These are phyloP conservation scores for Cryptus armator DNA, from an alignment of 2,888 invertebrate species.

Conservation along the genomic window DNA sequence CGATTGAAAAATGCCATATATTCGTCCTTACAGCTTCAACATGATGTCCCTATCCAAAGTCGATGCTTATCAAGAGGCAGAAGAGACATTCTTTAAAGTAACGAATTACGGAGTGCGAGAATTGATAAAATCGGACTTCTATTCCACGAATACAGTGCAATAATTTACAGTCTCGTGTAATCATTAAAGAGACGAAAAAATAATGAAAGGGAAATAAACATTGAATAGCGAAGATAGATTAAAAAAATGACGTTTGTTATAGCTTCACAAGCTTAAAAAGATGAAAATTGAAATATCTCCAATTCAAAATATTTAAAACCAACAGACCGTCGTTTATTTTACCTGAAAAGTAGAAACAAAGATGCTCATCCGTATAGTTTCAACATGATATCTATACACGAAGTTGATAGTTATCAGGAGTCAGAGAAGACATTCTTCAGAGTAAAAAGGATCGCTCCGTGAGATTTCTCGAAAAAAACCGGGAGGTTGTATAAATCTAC, in stretches of 20 bases:
- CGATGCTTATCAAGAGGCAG: too few relatives aligned
- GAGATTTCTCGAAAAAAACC: constrained; percentile 37
- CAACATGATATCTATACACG: neutral
- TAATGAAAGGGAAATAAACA: neutral
- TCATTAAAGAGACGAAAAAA: too few relatives aligned
- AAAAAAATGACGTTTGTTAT: neutral
- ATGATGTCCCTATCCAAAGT: too few relatives aligned
- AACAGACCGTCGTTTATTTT: neutral
- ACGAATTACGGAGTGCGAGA: too few relatives aligned
- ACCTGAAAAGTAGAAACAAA: constrained; percentile 36
- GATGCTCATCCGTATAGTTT: neutral
- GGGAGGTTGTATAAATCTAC: constrained; percentile 51
- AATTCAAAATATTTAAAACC: constrained; percentile 5
- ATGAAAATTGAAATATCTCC: neutral
- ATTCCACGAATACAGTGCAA: too few relatives aligned
- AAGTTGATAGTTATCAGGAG: constrained; percentile 41
- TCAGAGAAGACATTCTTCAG: constrained; percentile 24
- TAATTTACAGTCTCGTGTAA: too few relatives aligned
- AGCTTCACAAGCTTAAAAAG: constrained; percentile 13
- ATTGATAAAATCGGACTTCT: too few relatives aligned
- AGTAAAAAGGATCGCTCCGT: constrained; percentile 30
- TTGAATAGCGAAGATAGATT: neutral
- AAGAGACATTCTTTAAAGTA: too few relatives aligned
- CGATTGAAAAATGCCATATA: too few relatives aligned
- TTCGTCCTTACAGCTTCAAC: too few relatives aligned